Base-by-base conservation (phyloP, 2,113 vertebrate genomes). In the Coturnix japonica region DNA sequence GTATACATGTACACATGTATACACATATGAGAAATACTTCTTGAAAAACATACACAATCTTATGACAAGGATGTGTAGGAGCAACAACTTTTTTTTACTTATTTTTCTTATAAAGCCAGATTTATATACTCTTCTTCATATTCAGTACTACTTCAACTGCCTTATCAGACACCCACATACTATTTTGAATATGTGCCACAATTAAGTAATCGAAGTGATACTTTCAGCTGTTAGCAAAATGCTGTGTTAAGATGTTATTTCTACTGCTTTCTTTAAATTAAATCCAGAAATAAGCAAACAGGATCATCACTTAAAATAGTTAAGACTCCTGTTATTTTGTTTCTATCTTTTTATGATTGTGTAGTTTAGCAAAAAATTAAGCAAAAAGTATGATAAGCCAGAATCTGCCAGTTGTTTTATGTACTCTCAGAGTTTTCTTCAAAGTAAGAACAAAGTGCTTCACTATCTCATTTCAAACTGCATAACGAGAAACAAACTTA, bases 381-480 rank as follows among this genome's bases (percentile, higher is more conserved):
- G 57, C 13, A 54, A 94, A 93, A 25, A 82, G 76, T 86, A 13
- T 59, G 59, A 51, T 39, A 76, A 91, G 61, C 12, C 35, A 82
- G 49, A 89, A 89, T 81, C 54, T 74, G 63, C 65, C 47, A 77
- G 47, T 31, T 84, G 26, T n/a, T 89, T 95, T 81, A 77, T 39
- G 41, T 77, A 30, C 53, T 41, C 80, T 19, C 20, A 75, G 61
- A 91, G 39, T 87, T 95, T 85, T 75, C 43, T 21, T 31, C 49
- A 91, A 96, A 96, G 37, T 22, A 54, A 60, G 60, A 94, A 73
- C 43, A 74, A 94, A 91, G 51, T 93, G 51, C 18, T 93, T 94
- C 51, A 23, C 73, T 74, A 63, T 3, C 66, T 59, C 91, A 85
- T 94, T 94, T 66, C 35, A 78, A 96, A 66, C 41, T 69, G 21